Base-by-base conservation (phyloP, 2,888 invertebrate genomes). In the Ichneumoninae sp. region DNA sequence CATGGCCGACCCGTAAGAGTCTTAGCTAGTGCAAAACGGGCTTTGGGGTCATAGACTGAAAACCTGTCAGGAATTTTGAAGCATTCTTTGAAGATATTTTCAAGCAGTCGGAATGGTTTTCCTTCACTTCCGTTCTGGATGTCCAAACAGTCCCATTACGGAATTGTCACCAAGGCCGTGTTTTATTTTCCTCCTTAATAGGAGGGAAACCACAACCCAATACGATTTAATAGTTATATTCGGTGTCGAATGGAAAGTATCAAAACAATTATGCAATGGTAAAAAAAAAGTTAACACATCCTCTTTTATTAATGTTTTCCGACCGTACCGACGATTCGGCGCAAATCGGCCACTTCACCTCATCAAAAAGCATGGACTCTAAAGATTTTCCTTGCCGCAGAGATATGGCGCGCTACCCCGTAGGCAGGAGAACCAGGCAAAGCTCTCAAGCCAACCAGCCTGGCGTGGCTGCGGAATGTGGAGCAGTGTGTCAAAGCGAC, bases 401-500 rank as follows among this genome's bases (percentile, higher is more conserved):
- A 36, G 36, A 19, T 16, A 13, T 47, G 52, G 47, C 70, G 54
- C 22, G n/a, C 22, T 54, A 40, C 36, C 10, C 26, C 22, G 22
- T 50, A 50, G 63, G 63, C 63, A 63, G 47, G 57, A 40, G 10
- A 8, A 30, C 13, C 60, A 63, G 52, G 71, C 36, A 44, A 54
- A 54, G 33, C 33, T 26, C 26, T 26, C 36, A 22, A 33, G 65
- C 75, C 44, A 36, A 33, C 65, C 36, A 47, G 50, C 77, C 81
- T 54, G 40, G 77, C 54, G 60, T 22, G 44, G 60, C 66, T 85
- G 80, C 66, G 88, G 92, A 91, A 92, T 92, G 90, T 92, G 88
- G 92, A 92, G 91, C 92, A 92, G 90, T 92, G 91, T 92, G 92
- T 91, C 91, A 91, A 88, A 91, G 88, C 89, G 90, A 90, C 91